Evolutionary conservation across 2,888 invertebrate genomes (phyloP).

Genomic region (Boloria euphrosyne): DNA sequence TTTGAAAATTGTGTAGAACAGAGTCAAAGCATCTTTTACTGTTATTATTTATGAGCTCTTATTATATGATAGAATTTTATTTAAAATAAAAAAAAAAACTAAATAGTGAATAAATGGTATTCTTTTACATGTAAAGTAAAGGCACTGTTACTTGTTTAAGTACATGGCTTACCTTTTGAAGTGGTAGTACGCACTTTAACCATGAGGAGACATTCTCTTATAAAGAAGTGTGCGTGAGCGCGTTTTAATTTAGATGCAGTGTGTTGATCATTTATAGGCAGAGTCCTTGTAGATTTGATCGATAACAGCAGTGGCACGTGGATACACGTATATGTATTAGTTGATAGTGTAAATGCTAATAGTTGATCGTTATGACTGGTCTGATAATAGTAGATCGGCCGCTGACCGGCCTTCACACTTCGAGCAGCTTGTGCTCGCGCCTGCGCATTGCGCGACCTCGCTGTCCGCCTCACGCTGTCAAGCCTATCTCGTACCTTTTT

Average conservation of each 20-base stretch:
- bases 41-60: too few relatives aligned
- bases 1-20: too few relatives aligned
- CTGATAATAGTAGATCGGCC: conserved; percentile 74
- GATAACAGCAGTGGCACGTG: conserved; percentile 61
- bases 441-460: conserved; percentile 46
- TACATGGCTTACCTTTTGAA: too few relatives aligned
- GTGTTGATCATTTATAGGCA: conserved; percentile 40
- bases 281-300: conserved; percentile 37
- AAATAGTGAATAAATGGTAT: too few relatives aligned
- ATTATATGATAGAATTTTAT: too few relatives aligned
- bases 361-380: conserved; percentile 68
- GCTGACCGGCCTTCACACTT: conserved; percentile 80
- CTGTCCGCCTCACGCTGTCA: conserved; percentile 56
- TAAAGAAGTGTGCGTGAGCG: conserved; percentile 15
- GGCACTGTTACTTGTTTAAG: too few relatives aligned
- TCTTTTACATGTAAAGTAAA: too few relatives aligned
- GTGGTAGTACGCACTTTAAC: neutral
- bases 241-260: conserved; percentile 26
- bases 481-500: conserved; percentile 45
- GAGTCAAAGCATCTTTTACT: too few relatives aligned
- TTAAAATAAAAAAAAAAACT: too few relatives aligned
- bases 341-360: conserved; percentile 52
- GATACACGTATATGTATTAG: conserved; percentile 56
- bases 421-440: conserved; percentile 47
- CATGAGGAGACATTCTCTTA: conserved; percentile 34